Conservation (phyloP, 2,797 vertebrate genomes). For the Rhynchotus rufescens region DNA sequence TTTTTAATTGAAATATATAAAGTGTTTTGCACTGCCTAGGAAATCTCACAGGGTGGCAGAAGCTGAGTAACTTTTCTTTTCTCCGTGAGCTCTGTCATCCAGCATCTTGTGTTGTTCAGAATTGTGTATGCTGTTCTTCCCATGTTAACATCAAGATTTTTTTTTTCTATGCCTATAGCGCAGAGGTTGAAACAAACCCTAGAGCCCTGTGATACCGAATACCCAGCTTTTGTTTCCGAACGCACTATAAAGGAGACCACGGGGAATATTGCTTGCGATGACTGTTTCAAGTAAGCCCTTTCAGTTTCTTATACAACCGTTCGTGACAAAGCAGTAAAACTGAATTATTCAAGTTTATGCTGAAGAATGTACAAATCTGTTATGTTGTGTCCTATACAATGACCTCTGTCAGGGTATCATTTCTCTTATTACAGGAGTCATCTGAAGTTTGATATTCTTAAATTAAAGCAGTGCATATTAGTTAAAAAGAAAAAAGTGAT, state of each 20-base stretch:
- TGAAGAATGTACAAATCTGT: neutral
- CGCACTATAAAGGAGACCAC: conserved; percentile 99
- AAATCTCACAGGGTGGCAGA: conserved; percentile 79
- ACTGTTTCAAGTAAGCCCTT: conserved; percentile 92
- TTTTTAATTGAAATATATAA: conserved; percentile 77
- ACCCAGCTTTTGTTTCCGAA: conserved; percentile 96
- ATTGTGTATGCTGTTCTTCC: conserved; percentile 35
- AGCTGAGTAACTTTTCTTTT: conserved; percentile 64
- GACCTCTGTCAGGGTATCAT: neutral
- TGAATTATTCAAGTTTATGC: neutral
- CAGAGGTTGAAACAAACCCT: conserved; percentile 90
- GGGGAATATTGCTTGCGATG: conserved; percentile 93
- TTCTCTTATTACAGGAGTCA: conserved; percentile 21
- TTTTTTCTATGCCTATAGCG: conserved; percentile 79
- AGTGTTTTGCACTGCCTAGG: conserved; percentile 75
- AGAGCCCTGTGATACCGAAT: conserved; percentile 97
- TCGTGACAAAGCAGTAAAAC: conserved; percentile 40
- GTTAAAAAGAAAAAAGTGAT: neutral
- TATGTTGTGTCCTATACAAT: conserved; percentile 14
- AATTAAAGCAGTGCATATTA: neutral
- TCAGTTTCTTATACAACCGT: neutral
- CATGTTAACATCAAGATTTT: conserved; percentile 49
- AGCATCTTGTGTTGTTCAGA: conserved; percentile 39
- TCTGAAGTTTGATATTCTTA: conserved; percentile 24
- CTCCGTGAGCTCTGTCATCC: conserved; percentile 1